These are phyloP conservation scores for Ostrea edulis DNA, from an alignment of 1,140 invertebrate genomes.

Conservation along the genomic window DNA sequence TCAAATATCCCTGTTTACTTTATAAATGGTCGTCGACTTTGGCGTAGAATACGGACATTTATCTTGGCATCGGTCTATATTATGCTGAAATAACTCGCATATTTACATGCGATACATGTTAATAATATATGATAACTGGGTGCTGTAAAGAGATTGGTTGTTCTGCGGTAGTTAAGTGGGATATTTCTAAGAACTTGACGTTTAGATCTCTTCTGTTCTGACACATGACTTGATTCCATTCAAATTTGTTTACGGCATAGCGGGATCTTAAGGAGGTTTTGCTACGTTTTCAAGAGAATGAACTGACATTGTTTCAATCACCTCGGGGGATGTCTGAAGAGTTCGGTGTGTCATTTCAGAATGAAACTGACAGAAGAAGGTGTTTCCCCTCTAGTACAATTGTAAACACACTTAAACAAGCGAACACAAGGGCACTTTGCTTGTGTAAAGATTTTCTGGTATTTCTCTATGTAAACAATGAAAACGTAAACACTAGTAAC, in stretches of 20 bases:
- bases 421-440: not conserved
- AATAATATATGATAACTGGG: slow-evolving; percentile 28
- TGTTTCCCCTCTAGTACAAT: not conserved
- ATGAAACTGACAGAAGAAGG: slow-evolving; percentile 13
- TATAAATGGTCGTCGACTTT: not conserved
- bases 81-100: not conserved
- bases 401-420: slow-evolving; percentile 20
- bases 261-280: not conserved
- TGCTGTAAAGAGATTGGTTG: not conserved
- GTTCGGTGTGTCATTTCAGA: slow-evolving; percentile 18
- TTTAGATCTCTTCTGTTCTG: not conserved
- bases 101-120: slow-evolving; percentile 33
- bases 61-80: not conserved
- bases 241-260: slow-evolving; percentile 6
- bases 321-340: not conserved
- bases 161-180: not conserved
- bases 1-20: not conserved
- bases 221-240: not conserved
- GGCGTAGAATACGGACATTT: not conserved
- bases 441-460: not conserved
- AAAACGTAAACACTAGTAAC: not conserved
- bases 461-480: not conserved
- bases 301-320: slow-evolving; percentile 21
- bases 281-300: not conserved
- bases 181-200: not conserved